phyloP scores from a whole-genome alignment of 2,888 invertebrate species.

The Homarus gammarus region DNA sequence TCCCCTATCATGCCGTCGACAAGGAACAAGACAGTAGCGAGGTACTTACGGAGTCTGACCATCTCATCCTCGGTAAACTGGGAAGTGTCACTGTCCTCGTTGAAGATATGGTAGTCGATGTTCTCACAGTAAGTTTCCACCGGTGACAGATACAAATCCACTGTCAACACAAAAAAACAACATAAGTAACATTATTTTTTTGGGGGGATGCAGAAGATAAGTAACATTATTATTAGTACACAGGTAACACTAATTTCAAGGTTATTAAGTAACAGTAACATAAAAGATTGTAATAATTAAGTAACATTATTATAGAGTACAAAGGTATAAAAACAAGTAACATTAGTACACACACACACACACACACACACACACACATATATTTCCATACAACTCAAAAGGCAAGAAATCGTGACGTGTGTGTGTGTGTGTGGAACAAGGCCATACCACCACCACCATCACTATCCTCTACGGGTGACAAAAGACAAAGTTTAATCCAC shows the following conservation, averaged over 20 bases:
- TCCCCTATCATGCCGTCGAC: no score
- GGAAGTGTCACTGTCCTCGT: slow-evolving; percentile 90
- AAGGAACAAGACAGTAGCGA: no score
- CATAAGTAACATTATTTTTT: not conserved
- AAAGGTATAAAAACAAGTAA: not conserved
- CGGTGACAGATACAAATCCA: slow-evolving; percentile 81
- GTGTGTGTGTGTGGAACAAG: not conserved
- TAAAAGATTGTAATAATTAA: not conserved
- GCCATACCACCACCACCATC: not conserved
- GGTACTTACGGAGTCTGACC: slow-evolving; percentile 88
- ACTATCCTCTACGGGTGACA: not conserved
- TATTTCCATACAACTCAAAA: not conserved
- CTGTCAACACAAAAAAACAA: slow-evolving; percentile 74
- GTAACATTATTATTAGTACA: no score
- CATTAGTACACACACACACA: not conserved
- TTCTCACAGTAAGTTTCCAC: slow-evolving; percentile 97
- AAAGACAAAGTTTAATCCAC: no score
- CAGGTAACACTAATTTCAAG: not conserved
- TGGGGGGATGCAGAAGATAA: not conserved
- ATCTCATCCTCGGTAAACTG: slow-evolving; percentile 90
- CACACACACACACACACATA: not conserved
- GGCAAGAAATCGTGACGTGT: not conserved
- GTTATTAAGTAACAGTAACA: no score
- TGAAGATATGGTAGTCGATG: slow-evolving; percentile 95
- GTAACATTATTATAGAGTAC: no score